These are phyloP conservation scores for Reinhardtius hippoglossoides DNA, from an alignment of 2,113 vertebrate species.

Conservation along the genomic window DNA sequence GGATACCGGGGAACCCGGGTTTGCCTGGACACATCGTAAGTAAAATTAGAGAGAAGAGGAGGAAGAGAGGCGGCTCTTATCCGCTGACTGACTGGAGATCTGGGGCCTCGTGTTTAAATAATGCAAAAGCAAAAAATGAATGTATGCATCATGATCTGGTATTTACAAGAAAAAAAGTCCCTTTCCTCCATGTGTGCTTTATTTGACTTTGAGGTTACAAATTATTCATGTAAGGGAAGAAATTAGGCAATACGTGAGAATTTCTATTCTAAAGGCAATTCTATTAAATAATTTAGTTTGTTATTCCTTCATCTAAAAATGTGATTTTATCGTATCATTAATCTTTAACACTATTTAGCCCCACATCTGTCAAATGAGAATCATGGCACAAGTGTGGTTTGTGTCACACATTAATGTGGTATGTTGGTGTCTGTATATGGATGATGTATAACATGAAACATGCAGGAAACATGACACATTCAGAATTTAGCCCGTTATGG, in stretches of 20 bases:
- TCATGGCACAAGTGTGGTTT: not conserved
- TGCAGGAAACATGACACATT: not conserved
- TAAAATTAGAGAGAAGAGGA: conserved; percentile 74
- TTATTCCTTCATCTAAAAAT: not conserved
- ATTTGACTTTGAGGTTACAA: conserved; percentile 4
- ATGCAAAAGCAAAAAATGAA: conserved; percentile 15
- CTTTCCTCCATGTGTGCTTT: not conserved
- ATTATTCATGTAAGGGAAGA: conserved; percentile 2
- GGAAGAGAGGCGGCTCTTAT: conserved; percentile 34
- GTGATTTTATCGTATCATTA: not conserved
- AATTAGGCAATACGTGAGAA: not conserved
- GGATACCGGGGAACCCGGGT: conserved; percentile 90
- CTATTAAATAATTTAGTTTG: not conserved
- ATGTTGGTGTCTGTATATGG: not conserved
- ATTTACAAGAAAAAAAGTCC: not conserved
- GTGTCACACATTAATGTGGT: not conserved
- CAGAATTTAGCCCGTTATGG: not conserved
- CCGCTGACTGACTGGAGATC: conserved; percentile 10
- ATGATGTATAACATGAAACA: not conserved
- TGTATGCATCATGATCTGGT: conserved; percentile 1
- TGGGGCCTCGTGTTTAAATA: conserved; percentile 21
- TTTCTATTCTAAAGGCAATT: not conserved
- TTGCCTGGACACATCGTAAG: conserved; percentile 88
- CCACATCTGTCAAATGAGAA: not conserved
- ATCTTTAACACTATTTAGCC: not conserved